Base-by-base conservation (phyloP, 2,113 vertebrate genomes). In the Pygoscelis antarcticus region DNA sequence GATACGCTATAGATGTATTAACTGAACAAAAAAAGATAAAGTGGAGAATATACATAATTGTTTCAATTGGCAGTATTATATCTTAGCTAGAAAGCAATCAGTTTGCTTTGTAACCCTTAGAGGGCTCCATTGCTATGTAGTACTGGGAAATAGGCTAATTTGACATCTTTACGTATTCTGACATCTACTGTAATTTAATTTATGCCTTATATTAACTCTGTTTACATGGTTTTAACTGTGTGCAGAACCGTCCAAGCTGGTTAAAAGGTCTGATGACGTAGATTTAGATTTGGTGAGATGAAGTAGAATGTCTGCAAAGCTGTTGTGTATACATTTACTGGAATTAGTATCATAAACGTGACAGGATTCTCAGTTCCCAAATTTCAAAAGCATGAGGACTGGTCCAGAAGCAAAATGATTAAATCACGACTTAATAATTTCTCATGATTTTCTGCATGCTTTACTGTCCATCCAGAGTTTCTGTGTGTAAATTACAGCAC, bases 151-250 rank as follows among this genome's bases (percentile, higher is more conserved):
- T 0, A 65, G 36, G 62, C 46, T 88, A 58, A 74, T 94, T 55
- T 93, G 52, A 84, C 74, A 93, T 83, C 27, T 86, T 92, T 68
- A 95, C 13, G 0, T 95, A 60, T 70, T 91, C 78, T 90, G 93
- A 85, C 87, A 94, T 95, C 81, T 68, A 68, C 71, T 74, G 46
- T 95, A 95, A 96, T 95, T 91, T 70, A 88, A 94, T 96, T 91
- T 87, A 90, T 22, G 55, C 30, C 13, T 92, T 83, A 47, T 38
- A 68, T 86, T 96, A 83, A 82, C 58, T 79, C 44, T 93, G 71
- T 91, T 91, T 96, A 83, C 75, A 32, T 23, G 26, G 11, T 21
- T 93, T 93, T 86, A 82, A 38, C 77, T 57, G n/a, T 72, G 61
- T 52, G 42, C 70, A 47, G 57, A 84, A 62, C 34, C 62, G 85